Evolutionary conservation across 2,888 invertebrate species (phyloP), one percentile per base, ranked within the genome.

Genomic region (Neelides folsomi): DNA sequence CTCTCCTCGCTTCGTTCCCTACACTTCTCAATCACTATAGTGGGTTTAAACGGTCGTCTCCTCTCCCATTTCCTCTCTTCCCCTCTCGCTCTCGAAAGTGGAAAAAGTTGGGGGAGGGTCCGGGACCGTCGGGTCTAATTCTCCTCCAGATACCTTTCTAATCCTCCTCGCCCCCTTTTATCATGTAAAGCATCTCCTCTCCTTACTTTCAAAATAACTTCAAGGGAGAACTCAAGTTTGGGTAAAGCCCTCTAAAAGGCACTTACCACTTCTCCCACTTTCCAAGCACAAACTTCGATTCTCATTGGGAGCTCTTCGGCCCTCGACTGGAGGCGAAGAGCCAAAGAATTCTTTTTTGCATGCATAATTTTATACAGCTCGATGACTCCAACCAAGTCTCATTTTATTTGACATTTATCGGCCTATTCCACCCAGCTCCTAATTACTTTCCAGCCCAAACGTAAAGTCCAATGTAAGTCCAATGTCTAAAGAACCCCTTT

Each of bases 291-390:
- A n/a, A n/a, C n/a, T n/a, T n/a, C n/a, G n/a, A n/a, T n/a, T n/a
- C n/a, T n/a, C n/a, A n/a, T n/a, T n/a, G n/a, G n/a, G n/a, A n/a
- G 27, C 27, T 27, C 27, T n/a, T n/a, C 27, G 27, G 27, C 27
- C n/a, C n/a, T n/a, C n/a, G n/a, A n/a, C n/a, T 35, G 19, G 38
- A 45, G 35, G 15, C 15, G 12, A 12, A 45, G 13, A 45, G 20
- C 43, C 15, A 44, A 34, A 51, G 46, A 41, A 51, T 45, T 45
- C 46, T 40, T 51, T 51, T 51, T 51, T 51, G 51, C 51, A 51
- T 51, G 46, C 51, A 38, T 51, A 51, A 51, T 51, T 51, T 40
- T 15, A 27, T 34, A 27, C 36, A 19, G 34, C 15, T 19, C 39
- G 13, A 18, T 18, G 18, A 36, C 51, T 40, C 35, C 18, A 41